Evolutionary conservation across 2,797 vertebrate genomes (phyloP).

Genomic region (Poecilia wingei): DNA sequence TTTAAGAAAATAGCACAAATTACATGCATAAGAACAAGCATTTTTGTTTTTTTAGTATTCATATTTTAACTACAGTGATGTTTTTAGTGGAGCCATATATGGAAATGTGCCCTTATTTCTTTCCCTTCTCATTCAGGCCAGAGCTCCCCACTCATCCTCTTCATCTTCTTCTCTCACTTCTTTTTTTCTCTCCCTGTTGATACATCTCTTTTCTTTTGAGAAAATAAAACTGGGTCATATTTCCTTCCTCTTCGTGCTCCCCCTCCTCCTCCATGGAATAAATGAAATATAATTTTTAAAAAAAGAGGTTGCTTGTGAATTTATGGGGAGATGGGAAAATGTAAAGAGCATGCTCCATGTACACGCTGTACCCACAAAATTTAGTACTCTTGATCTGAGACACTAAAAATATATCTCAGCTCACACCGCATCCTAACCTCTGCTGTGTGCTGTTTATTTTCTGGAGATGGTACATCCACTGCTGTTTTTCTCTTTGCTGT

Average conservation of each 20-base stretch:
- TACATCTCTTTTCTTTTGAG: conserved; percentile 64
- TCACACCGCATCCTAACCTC: conserved; percentile 42
- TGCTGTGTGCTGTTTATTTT: conserved; percentile 38
- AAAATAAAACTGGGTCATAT: conserved; percentile 74
- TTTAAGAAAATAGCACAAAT: background rate
- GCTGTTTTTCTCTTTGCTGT: conserved; percentile 59
- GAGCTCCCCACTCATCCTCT: conserved; percentile 35
- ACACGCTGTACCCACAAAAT: background rate
- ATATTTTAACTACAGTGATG: conserved; percentile 18
- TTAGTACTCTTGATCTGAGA: conserved; percentile 19
- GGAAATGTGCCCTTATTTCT: conserved; percentile 70
- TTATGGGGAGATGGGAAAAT: conserved; percentile 19
- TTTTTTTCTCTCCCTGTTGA: conserved; percentile 54
- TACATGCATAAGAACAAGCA: conserved; percentile 4
- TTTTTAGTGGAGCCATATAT: conserved; percentile 43
- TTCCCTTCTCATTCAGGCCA: conserved; percentile 54
- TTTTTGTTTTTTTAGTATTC: conserved; percentile 12
- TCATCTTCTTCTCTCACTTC: conserved; percentile 42
- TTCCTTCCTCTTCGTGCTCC: conserved; percentile 46
- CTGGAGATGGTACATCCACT: conserved; percentile 35
- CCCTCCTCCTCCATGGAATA: conserved; percentile 47
- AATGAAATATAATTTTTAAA: conserved; percentile 53
- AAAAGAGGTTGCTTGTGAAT: conserved; percentile 32
- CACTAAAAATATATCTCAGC: conserved; percentile 58
- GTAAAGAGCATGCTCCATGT: conserved; percentile 22